Conservation (phyloP, 2,888 invertebrate genomes). For the Microdon myrmicae region DNA sequence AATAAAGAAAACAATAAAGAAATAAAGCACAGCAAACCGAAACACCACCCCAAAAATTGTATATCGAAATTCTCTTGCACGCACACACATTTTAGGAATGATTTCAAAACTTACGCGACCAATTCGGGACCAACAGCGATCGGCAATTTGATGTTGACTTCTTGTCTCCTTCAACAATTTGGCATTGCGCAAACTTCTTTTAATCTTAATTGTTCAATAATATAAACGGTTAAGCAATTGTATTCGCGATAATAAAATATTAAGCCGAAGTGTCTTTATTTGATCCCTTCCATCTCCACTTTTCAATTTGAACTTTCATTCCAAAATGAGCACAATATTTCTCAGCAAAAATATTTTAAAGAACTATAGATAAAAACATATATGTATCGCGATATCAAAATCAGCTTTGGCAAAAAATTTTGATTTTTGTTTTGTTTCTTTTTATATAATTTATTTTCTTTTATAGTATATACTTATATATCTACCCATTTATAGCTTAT, state of each 20-base stretch:
- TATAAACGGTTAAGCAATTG: too few relatives aligned
- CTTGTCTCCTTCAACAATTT: constrained; percentile 17
- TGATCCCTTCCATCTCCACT: too few relatives aligned
- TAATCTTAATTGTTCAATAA: too few relatives aligned
- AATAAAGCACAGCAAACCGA: constrained; percentile 40
- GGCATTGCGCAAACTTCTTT: constrained; percentile 21
- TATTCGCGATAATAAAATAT: too few relatives aligned
- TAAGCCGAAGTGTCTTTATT: too few relatives aligned
- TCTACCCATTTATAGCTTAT: too few relatives aligned
- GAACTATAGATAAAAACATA: constrained; percentile 20
- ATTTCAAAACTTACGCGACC: constrained; percentile 39
- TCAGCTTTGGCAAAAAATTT: too few relatives aligned
- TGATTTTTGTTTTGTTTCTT: too few relatives aligned
- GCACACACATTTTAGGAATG: constrained; percentile 36
- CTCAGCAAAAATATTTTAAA: constrained; percentile 15
- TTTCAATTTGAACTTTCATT: too few relatives aligned
- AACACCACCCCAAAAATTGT: constrained; percentile 34
- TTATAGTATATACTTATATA: too few relatives aligned
- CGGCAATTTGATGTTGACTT: constrained; percentile 18
- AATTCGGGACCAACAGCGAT: constrained; percentile 31
- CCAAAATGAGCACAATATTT: constrained; percentile 6
- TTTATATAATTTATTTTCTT: too few relatives aligned
- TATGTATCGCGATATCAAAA: constrained; percentile 17
- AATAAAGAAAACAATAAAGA: constrained; percentile 28
- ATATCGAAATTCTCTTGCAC: constrained; percentile 35